Evolutionary conservation across 2,113 vertebrate species (phyloP).

Genomic region (Mobula birostris): DNA sequence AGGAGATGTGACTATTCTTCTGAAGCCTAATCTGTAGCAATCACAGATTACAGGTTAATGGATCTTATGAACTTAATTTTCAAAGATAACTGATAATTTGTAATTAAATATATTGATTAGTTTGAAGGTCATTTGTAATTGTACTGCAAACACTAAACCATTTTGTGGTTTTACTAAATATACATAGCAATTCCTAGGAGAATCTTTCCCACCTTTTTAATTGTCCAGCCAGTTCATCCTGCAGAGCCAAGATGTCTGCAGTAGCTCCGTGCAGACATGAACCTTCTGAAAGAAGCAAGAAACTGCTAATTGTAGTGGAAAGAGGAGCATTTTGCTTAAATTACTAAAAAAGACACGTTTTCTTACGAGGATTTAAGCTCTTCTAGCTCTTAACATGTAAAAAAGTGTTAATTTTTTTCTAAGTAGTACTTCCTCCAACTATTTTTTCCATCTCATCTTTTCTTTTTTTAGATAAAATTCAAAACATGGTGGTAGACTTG

Average conservation of each 20-base stretch:
- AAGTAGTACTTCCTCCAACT: background rate
- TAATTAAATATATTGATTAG: constrained; percentile 51
- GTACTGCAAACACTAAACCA: constrained; percentile 60
- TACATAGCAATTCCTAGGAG: constrained; percentile 53
- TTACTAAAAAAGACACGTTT: background rate
- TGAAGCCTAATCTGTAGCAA: constrained; percentile 41
- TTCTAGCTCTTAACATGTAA: constrained; percentile 1
- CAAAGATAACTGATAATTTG: constrained; percentile 51
- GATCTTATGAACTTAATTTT: constrained; percentile 40
- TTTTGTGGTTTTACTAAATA: constrained; percentile 67
- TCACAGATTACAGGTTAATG: constrained; percentile 44
- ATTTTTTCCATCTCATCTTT: background rate
- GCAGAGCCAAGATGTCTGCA: constrained; percentile 63
- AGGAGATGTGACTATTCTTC: background rate
- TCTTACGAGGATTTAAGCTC: background rate
- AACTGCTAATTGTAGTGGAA: background rate
- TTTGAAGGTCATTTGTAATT: constrained; percentile 62
- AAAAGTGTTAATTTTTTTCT: background rate
- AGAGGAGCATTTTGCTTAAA: background rate
- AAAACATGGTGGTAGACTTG: background rate
- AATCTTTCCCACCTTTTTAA: constrained; percentile 60
- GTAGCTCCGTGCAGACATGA: constrained; percentile 53
- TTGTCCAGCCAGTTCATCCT: constrained; percentile 60
- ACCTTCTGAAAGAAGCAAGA: constrained; percentile 35
- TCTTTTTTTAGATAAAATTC: background rate